Percentiles rank a stretch among this genome's conserved stretches.
Conservation (phyloP, 2,888 invertebrate genomes). For the Camponotus fellah region DNA sequence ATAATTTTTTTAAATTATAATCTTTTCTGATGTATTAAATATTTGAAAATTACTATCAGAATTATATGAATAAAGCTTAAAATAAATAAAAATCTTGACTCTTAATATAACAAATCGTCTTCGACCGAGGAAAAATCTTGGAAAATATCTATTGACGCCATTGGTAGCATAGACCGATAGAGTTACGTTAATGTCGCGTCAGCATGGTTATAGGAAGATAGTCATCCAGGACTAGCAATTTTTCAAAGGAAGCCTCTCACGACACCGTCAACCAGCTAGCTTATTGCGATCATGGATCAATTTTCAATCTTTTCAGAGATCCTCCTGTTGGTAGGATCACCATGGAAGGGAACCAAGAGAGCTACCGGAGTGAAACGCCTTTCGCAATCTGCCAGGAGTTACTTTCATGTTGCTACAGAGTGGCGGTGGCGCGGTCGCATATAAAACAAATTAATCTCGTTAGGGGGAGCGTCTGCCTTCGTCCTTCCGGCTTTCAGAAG, state of each 20-base stretch:
- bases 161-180: constrained; percentile 33
- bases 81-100: not conserved
- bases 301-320: constrained; percentile 56
- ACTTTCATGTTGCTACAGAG: constrained; percentile 80
- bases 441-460: constrained; percentile 84
- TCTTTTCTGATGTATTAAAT: not conserved
- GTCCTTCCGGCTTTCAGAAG: constrained; percentile 77
- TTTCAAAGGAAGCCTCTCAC: constrained; percentile 52
- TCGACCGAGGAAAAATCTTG: not conserved
- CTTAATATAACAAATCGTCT: not conserved
- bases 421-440: constrained; percentile 80
- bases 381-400: constrained; percentile 80
- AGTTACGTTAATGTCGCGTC: constrained; percentile 47
- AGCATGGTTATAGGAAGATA: constrained; percentile 36
- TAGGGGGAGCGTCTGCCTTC: constrained; percentile 80
- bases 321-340: constrained; percentile 57
- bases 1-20: not conserved
- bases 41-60: not conserved
- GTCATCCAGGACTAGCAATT: constrained; percentile 52
- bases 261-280: constrained; percentile 46
- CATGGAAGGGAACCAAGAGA: constrained; percentile 58
- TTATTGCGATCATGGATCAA: constrained; percentile 55
- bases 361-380: constrained; percentile 75
- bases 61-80: not conserved
- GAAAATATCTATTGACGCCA: constrained; percentile 27